Base-by-base conservation (phyloP, 1,140 invertebrate species). In the Zaprionus africanus region DNA sequence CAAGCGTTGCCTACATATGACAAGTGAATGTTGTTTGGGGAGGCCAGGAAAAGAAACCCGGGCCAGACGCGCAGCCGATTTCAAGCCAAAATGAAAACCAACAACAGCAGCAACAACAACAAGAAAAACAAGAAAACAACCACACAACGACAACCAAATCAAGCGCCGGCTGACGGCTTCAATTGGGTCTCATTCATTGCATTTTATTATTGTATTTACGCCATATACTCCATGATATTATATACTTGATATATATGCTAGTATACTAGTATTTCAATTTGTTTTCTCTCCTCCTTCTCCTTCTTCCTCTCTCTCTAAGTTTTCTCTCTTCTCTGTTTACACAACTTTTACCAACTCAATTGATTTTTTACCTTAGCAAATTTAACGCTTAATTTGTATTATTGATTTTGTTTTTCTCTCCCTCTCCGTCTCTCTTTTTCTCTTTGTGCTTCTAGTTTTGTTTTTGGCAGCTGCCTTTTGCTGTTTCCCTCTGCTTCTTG, bases 1-100 rank as follows among this genome's bases (percentile, higher is more conserved):
- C 75, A 34, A 57, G 43, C 73, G 62, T 63, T 64, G 73, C 71
- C 78, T 67, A 67, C 82, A 78, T 81, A 85, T 79, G 85, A 81
- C 81, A 90, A 88, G 84, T 88, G 84, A 88, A 88, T 88, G 84
- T 88, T 88, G 84, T 90, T 88, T 87, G 59, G 67, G 73, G 74
- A 51, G 76, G 79, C 67, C 78, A 81, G 78, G 71, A 83, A 82
- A 82, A 71, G 81, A 62, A 65, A 66, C 59, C 38, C 26, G 68
- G 54, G 57, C 53, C 36, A 59, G 28, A 36, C 57, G 17, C 56
- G 17, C 15, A 36, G 12, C 9, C 17, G 28, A 19, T n/a, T 43
- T n/a, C 53, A 74, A 56, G 22, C 51, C 72, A 66, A 79, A 31
- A 63, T 4, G 58, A 38, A 61, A 43, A 15, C 12, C n/a, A 56